Evolutionary conservation across 2,113 vertebrate species (phyloP).

Genomic region (Perca fluviatilis): DNA sequence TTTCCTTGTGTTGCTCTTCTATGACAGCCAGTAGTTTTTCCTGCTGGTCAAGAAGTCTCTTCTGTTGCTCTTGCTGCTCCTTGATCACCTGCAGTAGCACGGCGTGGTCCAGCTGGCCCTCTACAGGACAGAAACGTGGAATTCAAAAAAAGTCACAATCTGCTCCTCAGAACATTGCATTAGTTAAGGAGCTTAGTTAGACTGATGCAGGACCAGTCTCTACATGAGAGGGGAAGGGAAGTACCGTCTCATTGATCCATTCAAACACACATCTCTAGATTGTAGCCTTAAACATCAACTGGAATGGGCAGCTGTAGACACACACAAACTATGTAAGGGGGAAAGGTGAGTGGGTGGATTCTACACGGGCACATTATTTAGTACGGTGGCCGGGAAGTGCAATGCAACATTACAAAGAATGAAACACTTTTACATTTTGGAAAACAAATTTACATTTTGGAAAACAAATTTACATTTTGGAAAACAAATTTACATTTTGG

Average conservation of each 20-base stretch:
- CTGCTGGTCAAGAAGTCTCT: slow-evolving; percentile 96
- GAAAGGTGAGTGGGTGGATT: slow-evolving; percentile 17
- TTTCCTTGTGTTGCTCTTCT: slow-evolving; percentile 98
- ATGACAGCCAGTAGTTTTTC: slow-evolving; percentile 95
- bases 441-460: no score
- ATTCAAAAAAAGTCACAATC: slow-evolving; percentile 4
- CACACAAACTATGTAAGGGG: slow-evolving; percentile 59
- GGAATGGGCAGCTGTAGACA: slow-evolving; percentile 7
- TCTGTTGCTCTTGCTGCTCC: slow-evolving; percentile 96
- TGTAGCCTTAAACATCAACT: slow-evolving; percentile 5
- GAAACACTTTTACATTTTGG: no score
- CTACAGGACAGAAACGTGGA: slow-evolving; percentile 68
- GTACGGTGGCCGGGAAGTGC: no score
- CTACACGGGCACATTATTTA: slow-evolving; percentile 10
- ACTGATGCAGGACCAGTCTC: slow-evolving; percentile 29
- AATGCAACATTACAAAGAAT: no score
- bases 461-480: no score
- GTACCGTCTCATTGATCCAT: background rate
- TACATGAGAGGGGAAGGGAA: slow-evolving; percentile 28
- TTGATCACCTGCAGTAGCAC: slow-evolving; percentile 95
- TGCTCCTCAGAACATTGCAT: background rate
- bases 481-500: no score
- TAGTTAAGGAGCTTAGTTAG: slow-evolving; percentile 31
- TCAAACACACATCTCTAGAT: slow-evolving; percentile 22
- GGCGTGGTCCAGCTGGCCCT: slow-evolving; percentile 91